Evolutionary conservation across 2,888 invertebrate species (phyloP), one percentile per base, ranked within the genome.

Genomic region (Synanthedon tipuliformis): DNA sequence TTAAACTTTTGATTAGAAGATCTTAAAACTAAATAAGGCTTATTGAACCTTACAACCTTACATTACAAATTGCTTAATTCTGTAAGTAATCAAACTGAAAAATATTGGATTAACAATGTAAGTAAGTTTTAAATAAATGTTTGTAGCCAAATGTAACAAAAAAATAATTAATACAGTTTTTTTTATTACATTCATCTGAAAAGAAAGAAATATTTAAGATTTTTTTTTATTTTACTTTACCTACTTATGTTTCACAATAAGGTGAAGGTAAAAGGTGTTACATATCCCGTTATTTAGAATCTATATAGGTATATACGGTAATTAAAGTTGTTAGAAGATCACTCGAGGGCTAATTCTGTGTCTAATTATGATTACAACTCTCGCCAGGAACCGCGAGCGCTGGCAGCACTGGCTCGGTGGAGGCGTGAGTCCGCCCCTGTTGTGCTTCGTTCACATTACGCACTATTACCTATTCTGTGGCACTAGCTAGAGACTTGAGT

Each of bases 291-390:
- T 59, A 53, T 73, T 70, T 68, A 70, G 71, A 67, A 60, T 60
- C 10, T 34, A 34, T 34, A 34, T 34, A 34, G 34, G 34, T 34
- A 34, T 34, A 34, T 10, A 34, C 3, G 34, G 63, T 64, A 68
- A 71, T 71, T 71, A 66, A 67, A 64, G 63, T 64, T 60, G 64
- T 57, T 63, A 34, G 52, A 55, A 61, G 65, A 72, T 67, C 68
- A 72, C 75, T 73, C 59, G 68, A 69, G 73, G 75, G 73, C 73
- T 77, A 75, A 78, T 78, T 74, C 67, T 64, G 61, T 58, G 63
- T 61, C 72, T 79, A 81, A 81, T 82, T 79, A 78, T 71, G 67
- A 75, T 78, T 75, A 71, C 70, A 68, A 66, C 71, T 71, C 65
- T 49, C 61, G 63, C 64, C 70, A 71, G 68, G 67, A 74, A 71